A percentile compares a stretch with the other conserved stretches of the same genome.
These are phyloP conservation scores for Amphiprion percula DNA, from an alignment of 2,113 vertebrate species.

Conservation along the genomic window DNA sequence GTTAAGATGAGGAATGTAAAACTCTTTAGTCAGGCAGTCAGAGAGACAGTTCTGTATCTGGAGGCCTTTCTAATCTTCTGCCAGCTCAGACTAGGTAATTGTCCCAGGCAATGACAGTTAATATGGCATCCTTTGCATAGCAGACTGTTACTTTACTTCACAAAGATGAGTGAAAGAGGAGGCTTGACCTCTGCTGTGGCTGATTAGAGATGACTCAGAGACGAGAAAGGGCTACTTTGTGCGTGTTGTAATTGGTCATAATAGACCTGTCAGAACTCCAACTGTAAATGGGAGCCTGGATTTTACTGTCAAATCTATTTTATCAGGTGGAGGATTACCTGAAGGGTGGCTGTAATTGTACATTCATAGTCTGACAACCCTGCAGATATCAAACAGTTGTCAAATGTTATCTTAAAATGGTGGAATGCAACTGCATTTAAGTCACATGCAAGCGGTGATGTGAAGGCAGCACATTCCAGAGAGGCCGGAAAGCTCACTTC, in stretches of 20 bases:
- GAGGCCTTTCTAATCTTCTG: constrained; percentile 68
- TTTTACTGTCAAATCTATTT: constrained; percentile 35
- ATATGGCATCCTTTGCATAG: constrained; percentile 75
- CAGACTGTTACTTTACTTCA: constrained; percentile 67
- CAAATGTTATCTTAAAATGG: constrained; percentile 42
- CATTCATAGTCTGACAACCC: constrained; percentile 13
- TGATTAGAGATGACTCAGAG: constrained; percentile 53
- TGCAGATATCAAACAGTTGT: constrained; percentile 17
- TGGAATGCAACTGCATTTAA: constrained; percentile 43
- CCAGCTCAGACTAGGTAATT: constrained; percentile 73
- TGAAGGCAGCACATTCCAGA: constrained; percentile 51
- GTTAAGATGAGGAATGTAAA: constrained; percentile 68
- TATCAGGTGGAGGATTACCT: constrained; percentile 38
- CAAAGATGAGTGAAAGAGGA: constrained; percentile 69
- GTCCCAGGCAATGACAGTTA: constrained; percentile 75
- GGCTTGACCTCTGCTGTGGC: constrained; percentile 63
- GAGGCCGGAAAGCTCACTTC: constrained; percentile 1
- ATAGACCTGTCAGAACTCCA: constrained; percentile 66
- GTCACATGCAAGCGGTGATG: constrained; percentile 30
- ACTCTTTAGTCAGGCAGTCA: constrained; percentile 34
- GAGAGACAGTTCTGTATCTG: constrained; percentile 51
- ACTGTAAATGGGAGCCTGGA: constrained; percentile 49
- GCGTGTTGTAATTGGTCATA: constrained; percentile 60
- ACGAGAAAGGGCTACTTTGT: constrained; percentile 69
- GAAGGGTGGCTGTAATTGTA: constrained; percentile 18